Base-by-base conservation (phyloP, 2,888 invertebrate genomes). In the Aleiodes alternator region DNA sequence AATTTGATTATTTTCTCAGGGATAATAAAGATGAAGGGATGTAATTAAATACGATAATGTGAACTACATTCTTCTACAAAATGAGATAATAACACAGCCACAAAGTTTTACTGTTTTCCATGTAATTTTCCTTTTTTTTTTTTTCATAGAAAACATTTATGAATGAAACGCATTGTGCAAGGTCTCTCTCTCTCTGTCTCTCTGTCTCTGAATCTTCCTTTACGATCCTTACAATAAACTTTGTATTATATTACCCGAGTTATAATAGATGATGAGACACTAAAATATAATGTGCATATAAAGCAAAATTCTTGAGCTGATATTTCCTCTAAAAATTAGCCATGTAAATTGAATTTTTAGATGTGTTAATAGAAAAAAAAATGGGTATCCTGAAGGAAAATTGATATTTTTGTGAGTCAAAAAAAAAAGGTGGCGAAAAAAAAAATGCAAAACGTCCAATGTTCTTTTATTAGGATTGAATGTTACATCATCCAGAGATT, bases 191-290 rank as follows among this genome's bases (percentile, higher is more conserved):
- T 23, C 23, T 23, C 23, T 23, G 1, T 23, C 23, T 23, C 23
- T 23, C 23, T 23, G 1, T 23, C 2, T 16, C 48, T 14, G 43
- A 14, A 16, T n/a, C 16, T 48, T 64, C n/a, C 23, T 64, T 64
- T 43, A 64, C 48, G 64, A 64, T 64, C 61, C 12, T 48, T n/a
- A 48, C 12, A 14, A 64, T 64, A 64, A 64, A 64, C 43, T 5
- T 23, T 23, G 64, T 43, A 64, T 64, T 64, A 64, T 64, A 48
- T 48, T 64, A 48, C 29, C 16, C 48, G 14, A 16, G 64, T 64
- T 64, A 23, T 64, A 64, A 64, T 64, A 64, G 48, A 64, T 48
- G 48, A 64, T 64, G 64, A 48, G 48, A 48, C 23, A 48, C 14
- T 64, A 64, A 64, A 64, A 14, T 11, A 16, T 14, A 64, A 64